Evolutionary conservation across 2,113 vertebrate genomes (phyloP), one percentile per base, ranked within the genome.

Genomic region (Otolemur garnettii): DNA sequence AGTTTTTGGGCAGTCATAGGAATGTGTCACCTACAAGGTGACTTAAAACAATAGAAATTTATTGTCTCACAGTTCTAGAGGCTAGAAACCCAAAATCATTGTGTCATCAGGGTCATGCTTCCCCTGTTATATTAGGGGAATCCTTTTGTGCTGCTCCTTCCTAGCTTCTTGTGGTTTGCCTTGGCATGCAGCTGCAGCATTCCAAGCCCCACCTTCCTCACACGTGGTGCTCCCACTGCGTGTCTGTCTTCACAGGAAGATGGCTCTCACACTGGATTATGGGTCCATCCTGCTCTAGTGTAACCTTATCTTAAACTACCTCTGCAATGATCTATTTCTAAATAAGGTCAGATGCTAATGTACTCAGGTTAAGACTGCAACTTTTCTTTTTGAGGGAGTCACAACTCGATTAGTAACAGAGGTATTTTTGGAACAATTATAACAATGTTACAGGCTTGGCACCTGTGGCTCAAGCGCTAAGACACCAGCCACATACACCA

Each of bases 231-330:
- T 64, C 35, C 72, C 55, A 69, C 22, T 1, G 0, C 60, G 0
- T 45, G 45, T 90, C 83, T 80, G 59, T 55, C 64, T 81, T 77
- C 60, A 13, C 1, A 0, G 1, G 72, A 68, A 0, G 28, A 78
- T 60, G 69, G 5, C 22, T 30, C 33, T 59, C 71, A 30, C 4
- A 38, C 7, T 93, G 78, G 68, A 50, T 77, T 75, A 94, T 83
- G 68, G 53, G 35, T 45, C 55, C 7, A 45, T 81, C 21, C 38
- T 81, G 50, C 35, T 66, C 59, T 17, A 13, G 22, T 33, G n/a
- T n/a, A 22, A 90, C 59, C 35, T 94, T 38, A 85, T 80, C 71
- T 87, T 79, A 92, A 83, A 83, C 74, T 86, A 59, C 28, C n/a
- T 55, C 68, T 75, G 35, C 83, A 81, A 33, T 72, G 60, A 82